Evolutionary conservation across 2,113 vertebrate species (phyloP).

Genomic region (Upupa epops): DNA sequence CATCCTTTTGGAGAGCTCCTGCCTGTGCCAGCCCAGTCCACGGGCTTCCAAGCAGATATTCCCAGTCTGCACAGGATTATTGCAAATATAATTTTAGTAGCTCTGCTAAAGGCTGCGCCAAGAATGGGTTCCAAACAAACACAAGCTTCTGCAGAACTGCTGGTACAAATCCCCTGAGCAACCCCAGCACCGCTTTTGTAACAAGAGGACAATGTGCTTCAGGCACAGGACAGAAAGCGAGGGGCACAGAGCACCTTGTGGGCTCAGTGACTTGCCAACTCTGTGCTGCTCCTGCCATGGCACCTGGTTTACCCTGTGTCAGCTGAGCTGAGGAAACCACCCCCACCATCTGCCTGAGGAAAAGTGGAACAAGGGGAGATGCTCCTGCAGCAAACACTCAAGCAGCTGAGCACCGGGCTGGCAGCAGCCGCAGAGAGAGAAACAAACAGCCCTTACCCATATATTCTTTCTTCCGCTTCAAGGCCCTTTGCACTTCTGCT

Average conservation of each 20-base stretch:
- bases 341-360: background rate
- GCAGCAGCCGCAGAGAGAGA: background rate
- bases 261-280: background rate
- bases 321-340: background rate
- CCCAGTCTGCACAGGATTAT: accelerated
- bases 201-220: background rate
- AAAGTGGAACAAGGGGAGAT: background rate
- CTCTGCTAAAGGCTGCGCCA: background rate
- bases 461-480: slow-evolving; percentile 90
- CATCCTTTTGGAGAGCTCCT: background rate
- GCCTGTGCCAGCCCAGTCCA: background rate
- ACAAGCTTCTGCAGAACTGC: background rate
- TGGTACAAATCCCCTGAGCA: background rate
- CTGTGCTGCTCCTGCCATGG: background rate
- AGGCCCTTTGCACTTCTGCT: slow-evolving; percentile 85
- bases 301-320: accelerated
- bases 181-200: background rate
- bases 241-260: background rate
- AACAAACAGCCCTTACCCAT: slow-evolving; percentile 81
- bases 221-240: accelerated
- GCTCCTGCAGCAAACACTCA: background rate
- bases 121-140: background rate
- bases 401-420: background rate
- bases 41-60: background rate
- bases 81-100: background rate